phyloP scores from a whole-genome alignment of 1,140 invertebrate species.

The Pseudachorutes palmiensis region DNA sequence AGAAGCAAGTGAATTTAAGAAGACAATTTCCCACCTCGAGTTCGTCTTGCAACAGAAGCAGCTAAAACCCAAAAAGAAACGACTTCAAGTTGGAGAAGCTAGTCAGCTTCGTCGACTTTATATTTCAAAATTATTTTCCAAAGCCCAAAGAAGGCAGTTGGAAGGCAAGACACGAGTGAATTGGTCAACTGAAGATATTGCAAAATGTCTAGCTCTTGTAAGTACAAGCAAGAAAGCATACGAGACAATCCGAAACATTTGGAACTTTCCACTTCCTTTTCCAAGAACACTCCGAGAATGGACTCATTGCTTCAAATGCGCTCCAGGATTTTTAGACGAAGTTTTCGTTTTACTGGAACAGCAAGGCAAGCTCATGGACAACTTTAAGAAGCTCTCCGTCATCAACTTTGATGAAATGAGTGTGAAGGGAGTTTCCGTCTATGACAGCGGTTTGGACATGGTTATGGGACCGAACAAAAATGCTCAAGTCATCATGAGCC shows the following conservation, averaged over 20 bases:
- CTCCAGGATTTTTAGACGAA: background rate
- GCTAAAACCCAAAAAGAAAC: no score
- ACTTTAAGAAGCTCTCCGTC: background rate
- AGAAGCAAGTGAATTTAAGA: no score
- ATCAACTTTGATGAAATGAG: conserved; percentile 11
- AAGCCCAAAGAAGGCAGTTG: no score
- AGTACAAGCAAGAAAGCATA: conserved; percentile 4
- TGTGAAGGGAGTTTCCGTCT: background rate
- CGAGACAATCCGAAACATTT: background rate
- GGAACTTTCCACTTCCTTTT: conserved; percentile 1
- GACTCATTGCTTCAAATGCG: background rate
- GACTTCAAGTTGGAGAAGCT: no score
- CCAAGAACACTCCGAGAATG: background rate
- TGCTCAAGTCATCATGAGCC: conserved; percentile 24
- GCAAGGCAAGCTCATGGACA: background rate
- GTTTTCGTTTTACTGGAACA: background rate
- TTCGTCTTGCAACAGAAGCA: no score
- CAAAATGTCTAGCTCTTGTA: background rate
- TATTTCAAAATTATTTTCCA: no score
- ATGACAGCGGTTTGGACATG: background rate
- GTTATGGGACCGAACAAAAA: background rate
- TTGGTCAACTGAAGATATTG: background rate
- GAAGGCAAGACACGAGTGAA: no score
- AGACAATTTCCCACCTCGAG: no score
- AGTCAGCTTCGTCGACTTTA: no score